A percentile compares a stretch with the other conserved stretches of the same genome.
Conservation (phyloP, 2,113 vertebrate genomes). For the Phodopus roborovskii region DNA sequence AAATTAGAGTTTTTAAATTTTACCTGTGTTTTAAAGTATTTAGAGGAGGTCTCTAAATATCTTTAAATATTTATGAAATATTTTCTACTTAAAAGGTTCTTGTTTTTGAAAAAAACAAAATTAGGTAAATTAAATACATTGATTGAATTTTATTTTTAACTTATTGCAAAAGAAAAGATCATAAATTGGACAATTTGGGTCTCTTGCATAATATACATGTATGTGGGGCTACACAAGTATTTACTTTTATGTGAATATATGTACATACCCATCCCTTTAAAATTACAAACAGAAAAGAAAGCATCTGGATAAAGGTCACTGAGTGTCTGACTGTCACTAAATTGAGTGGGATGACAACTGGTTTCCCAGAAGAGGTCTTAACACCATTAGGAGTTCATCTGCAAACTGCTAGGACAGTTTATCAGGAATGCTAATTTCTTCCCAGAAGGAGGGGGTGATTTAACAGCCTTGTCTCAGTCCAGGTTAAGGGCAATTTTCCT, state of each 20-base stretch:
- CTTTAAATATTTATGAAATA: neutral
- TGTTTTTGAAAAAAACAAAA: neutral
- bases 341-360: conserved; percentile 34
- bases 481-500: conserved; percentile 41
- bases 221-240: neutral
- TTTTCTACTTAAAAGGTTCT: neutral
- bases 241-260: too few species aligned
- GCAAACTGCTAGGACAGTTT: conserved; percentile 53
- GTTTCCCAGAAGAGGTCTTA: conserved; percentile 70
- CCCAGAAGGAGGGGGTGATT: conserved; percentile 64
- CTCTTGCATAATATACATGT: neutral
- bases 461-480: conserved; percentile 29
- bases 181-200: neutral
- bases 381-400: conserved; percentile 66
- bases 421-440: conserved; percentile 70
- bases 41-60: neutral
- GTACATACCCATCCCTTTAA: neutral
- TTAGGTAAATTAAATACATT: neutral
- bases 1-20: neutral
- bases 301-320: conserved; percentile 17
- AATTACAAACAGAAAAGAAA: neutral
- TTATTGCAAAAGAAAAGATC: neutral
- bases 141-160: conserved; percentile 37
- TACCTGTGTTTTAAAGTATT: conserved; percentile 19
- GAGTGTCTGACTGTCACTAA: conserved; percentile 21